Evolutionary conservation across 2,888 invertebrate genomes (phyloP).

Genomic region (Cloeon dipterum): DNA sequence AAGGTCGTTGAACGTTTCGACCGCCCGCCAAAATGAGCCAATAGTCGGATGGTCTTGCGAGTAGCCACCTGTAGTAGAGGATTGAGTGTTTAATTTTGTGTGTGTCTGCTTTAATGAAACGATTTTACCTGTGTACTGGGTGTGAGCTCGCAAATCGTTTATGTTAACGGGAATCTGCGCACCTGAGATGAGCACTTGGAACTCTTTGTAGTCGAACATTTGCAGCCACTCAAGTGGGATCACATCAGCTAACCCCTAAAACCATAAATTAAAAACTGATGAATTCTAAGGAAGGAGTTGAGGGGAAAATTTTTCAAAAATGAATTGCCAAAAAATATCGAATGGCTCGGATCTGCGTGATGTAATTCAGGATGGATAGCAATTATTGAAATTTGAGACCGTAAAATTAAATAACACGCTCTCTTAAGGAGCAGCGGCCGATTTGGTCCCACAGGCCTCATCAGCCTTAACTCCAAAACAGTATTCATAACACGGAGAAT

Average conservation of each 20-base stretch:
- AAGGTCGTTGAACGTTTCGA: slow-evolving; percentile 56
- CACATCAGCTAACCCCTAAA: slow-evolving; percentile 68
- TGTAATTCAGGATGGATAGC: too few relatives aligned
- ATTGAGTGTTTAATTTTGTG: background rate
- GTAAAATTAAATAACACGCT: too few relatives aligned
- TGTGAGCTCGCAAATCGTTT: slow-evolving; percentile 61
- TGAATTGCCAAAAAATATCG: too few relatives aligned
- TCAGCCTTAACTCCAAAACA: too few relatives aligned
- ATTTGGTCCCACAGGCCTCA: too few relatives aligned
- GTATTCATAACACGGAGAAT: too few relatives aligned
- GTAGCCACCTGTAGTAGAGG: slow-evolving; percentile 42
- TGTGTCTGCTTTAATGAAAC: too few relatives aligned
- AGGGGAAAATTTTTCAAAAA: background rate
- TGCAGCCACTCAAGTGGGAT: slow-evolving; percentile 81
- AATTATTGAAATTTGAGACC: too few relatives aligned
- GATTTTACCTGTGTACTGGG: slow-evolving; percentile 66
- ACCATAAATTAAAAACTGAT: slow-evolving; percentile 3
- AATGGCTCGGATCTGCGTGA: too few relatives aligned
- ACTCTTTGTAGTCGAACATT: slow-evolving; percentile 83
- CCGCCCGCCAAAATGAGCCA: slow-evolving; percentile 69
- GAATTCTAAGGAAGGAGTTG: too few relatives aligned
- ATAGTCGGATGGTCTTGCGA: slow-evolving; percentile 64
- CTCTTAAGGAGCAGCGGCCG: too few relatives aligned
- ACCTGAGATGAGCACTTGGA: slow-evolving; percentile 92
- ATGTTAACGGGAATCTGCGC: slow-evolving; percentile 86